Base-by-base conservation (phyloP, 37 sponge, comb jelly and placozoan species). In the Corticium candelabrum region DNA sequence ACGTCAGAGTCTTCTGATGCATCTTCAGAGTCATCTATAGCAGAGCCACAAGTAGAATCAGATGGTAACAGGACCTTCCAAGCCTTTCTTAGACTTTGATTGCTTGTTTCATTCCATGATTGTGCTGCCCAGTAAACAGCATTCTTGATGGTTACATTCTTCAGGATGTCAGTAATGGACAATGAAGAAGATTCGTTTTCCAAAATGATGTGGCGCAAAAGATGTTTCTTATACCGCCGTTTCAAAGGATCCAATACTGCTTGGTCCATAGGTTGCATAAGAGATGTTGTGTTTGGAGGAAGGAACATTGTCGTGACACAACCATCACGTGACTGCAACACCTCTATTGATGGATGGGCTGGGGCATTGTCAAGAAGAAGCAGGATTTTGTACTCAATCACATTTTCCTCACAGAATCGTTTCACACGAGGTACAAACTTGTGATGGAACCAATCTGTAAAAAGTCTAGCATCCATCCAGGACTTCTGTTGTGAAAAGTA, bases 61-160 rank as follows among this genome's bases (percentile, higher is more conserved):
- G 62, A 11, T 50, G 83, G 83, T n/a, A 82, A 37, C 36, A 82
- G 43, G 21, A 76, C 68, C 37, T 79, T 38, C 83, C 83, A 82
- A 2, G 75, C 77, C 69, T 30, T 41, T 3, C 38, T 1, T 31
- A 79, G 38, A 30, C 83, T 82, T 1, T 35, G 35, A n/a, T 37
- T 34, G 68, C 62, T 82, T 80, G 77, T 68, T 37, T 82, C 77
- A 30, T 82, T 75, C 83, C 83, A 82, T n/a, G 62, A 40, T 3
- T 31, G 38, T 3, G 83, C 77, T 21, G 35, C 34, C 83, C 83
- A 82, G 27, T 82, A 77, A n/a, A 82, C 77, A 38, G 40, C 83
- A 3, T 82, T 77, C 40, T 78, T 82, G 40, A 82, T 76, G 32
- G 77, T 82, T 68, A 82, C 56, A 31, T 34, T 50, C 38, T 82